Evolutionary conservation across 2,113 vertebrate genomes (phyloP).

Genomic region (Abramis brama): DNA sequence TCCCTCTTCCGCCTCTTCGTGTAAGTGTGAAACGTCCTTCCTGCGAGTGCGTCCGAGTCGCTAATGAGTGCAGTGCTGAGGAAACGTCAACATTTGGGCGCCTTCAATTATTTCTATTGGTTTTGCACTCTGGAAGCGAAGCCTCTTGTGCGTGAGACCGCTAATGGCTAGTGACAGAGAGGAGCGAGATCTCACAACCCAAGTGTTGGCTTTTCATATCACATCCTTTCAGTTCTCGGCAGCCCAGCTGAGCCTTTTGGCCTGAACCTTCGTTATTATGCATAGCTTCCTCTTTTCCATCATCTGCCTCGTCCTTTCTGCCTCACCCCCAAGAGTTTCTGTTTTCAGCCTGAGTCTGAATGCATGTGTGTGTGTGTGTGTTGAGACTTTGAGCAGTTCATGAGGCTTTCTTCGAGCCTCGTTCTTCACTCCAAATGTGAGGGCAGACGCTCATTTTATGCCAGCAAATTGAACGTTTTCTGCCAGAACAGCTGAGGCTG

Average conservation of each 20-base stretch:
- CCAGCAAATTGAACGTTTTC: not conserved
- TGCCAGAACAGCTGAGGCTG: not conserved
- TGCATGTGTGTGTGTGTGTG: not conserved
- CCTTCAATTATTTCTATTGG: slow-evolving; percentile 47
- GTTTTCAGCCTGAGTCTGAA: slow-evolving; percentile 12
- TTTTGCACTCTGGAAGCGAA: slow-evolving; percentile 28
- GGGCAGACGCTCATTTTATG: not conserved
- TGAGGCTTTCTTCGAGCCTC: not conserved
- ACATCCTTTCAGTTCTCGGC: slow-evolving; percentile 32
- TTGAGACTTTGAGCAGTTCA: not conserved
- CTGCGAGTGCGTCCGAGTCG: not conserved
- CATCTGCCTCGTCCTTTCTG: not conserved
- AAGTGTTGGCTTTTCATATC: slow-evolving; percentile 34
- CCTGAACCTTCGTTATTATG: slow-evolving; percentile 68
- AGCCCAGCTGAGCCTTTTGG: slow-evolving; percentile 53
- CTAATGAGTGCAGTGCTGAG: slow-evolving; percentile 44
- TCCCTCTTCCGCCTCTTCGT: not conserved
- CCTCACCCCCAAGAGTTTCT: slow-evolving; percentile 15
- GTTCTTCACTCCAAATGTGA: not conserved
- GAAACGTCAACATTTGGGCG: slow-evolving; percentile 6
- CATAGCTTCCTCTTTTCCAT: slow-evolving; percentile 68
- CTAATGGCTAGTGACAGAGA: slow-evolving; percentile 53
- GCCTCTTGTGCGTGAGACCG: slow-evolving; percentile 22
- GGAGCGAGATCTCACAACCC: slow-evolving; percentile 49
- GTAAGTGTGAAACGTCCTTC: slow-evolving; percentile 15